Conservation (phyloP, 2,888 invertebrate species). For the Gymnosoma rotundatum region DNA sequence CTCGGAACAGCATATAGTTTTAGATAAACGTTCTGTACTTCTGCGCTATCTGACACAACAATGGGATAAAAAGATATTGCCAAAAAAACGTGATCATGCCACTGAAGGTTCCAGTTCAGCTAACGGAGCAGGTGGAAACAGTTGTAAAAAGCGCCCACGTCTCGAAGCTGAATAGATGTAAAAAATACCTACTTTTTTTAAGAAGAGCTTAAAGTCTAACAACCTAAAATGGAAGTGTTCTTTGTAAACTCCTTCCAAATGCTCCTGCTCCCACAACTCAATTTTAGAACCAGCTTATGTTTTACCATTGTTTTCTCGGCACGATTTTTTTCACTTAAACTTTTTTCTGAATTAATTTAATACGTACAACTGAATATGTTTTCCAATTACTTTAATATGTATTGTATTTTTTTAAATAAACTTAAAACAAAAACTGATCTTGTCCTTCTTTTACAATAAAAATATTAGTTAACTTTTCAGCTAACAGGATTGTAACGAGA, state of each 20-base stretch:
- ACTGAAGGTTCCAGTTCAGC: conserved; percentile 69
- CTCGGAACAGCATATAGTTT: conserved; percentile 97
- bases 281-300: conserved; percentile 24
- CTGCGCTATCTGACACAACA: conserved; percentile 96
- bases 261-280: conserved; percentile 7
- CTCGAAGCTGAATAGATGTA: conserved; percentile 78
- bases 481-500: no score
- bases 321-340: background rate
- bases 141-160: conserved; percentile 80
- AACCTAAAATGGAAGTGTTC: conserved; percentile 20
- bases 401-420: conserved; percentile 60
- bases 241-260: conserved; percentile 25
- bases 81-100: conserved; percentile 79
- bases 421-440: background rate
- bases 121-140: conserved; percentile 72
- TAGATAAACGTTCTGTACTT: conserved; percentile 96
- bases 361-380: conserved; percentile 62
- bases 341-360: conserved; percentile 44
- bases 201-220: conserved; percentile 53
- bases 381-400: conserved; percentile 49
- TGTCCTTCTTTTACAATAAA: no score
- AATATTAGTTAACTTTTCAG: no score
- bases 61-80: conserved; percentile 93
- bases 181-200: background rate
- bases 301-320: conserved; percentile 7